Evolutionary conservation across 1,140 invertebrate species (phyloP).

Genomic region (Atta colombica): DNA sequence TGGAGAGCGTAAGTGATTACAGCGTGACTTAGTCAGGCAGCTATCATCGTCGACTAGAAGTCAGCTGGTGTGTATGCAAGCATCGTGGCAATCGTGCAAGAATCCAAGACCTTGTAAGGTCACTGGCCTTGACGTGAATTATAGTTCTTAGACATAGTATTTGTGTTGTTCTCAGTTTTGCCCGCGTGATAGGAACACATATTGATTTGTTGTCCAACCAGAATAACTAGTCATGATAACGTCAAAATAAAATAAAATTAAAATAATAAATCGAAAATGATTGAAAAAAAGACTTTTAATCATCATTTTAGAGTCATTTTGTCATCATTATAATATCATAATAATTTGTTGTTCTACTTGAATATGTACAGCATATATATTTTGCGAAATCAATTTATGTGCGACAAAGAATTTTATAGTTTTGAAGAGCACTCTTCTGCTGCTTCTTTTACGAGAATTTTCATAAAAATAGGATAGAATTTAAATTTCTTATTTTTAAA

Average conservation of each 20-base stretch:
- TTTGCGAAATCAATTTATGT: not conserved
- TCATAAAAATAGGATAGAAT: not conserved
- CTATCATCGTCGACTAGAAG: slow-evolving; percentile 33
- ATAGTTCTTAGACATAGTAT: slow-evolving; percentile 32
- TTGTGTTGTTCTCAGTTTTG: slow-evolving; percentile 9
- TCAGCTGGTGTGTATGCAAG: slow-evolving; percentile 25
- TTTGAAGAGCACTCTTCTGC: not conserved
- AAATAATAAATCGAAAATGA: too few relatives aligned
- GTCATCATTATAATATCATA: too few relatives aligned
- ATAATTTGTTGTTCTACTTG: too few relatives aligned
- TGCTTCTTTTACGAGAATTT: too few relatives aligned
- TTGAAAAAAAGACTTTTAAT: too few relatives aligned
- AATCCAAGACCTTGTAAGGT: slow-evolving; percentile 77
- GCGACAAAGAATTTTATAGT: not conserved
- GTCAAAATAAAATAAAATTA: too few relatives aligned
- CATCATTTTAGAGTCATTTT: too few relatives aligned
- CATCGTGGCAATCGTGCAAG: slow-evolving; percentile 59
- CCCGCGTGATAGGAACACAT: not conserved
- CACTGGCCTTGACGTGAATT: slow-evolving; percentile 74
- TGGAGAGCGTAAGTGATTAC: slow-evolving; percentile 41
- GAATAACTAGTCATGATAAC: too few relatives aligned
- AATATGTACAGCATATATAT: too few relatives aligned
- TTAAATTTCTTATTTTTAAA: slow-evolving; percentile 33
- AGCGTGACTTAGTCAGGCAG: slow-evolving; percentile 24
- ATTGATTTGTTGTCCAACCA: not conserved